Conservation (phyloP, 1,140 invertebrate species). For the Euglossa dilemma region DNA sequence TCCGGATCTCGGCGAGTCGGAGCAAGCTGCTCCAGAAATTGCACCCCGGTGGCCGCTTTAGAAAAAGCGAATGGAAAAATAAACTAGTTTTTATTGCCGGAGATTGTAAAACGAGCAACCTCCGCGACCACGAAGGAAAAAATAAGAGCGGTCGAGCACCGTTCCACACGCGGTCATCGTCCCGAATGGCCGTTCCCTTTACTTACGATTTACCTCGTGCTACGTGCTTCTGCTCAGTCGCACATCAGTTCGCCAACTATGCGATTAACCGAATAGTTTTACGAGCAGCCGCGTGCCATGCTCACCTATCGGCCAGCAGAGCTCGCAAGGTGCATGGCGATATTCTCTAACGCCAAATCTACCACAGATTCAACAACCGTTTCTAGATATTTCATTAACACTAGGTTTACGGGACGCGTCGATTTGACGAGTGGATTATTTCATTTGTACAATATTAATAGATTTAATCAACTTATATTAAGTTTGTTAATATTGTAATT, state of each 20-base stretch:
- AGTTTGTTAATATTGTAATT: too few relatives aligned
- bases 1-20: neutral
- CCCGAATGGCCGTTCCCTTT: neutral
- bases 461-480: too few relatives aligned
- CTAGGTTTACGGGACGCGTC: too few relatives aligned
- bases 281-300: neutral
- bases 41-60: neutral
- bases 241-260: slow-evolving; percentile 17
- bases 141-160: slow-evolving; percentile 50
- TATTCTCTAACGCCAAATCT: neutral
- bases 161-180: slow-evolving; percentile 23
- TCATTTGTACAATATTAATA: too few relatives aligned
- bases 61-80: slow-evolving; percentile 30
- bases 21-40: slow-evolving; percentile 26
- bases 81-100: slow-evolving; percentile 57
- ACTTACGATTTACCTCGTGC: slow-evolving; percentile 12
- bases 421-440: too few relatives aligned
- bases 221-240: neutral
- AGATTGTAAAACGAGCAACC: slow-evolving; percentile 39
- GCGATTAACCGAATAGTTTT: slow-evolving; percentile 34
- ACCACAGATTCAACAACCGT: too few relatives aligned
- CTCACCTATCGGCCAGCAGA: neutral
- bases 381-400: too few relatives aligned
- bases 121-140: slow-evolving; percentile 23
- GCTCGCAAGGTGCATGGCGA: neutral